A percentile compares a stretch with the other conserved stretches of the same genome.
Conservation (phyloP, 53 echinoderm and acorn worm species). For the Mesocentrotus franciscanus region DNA sequence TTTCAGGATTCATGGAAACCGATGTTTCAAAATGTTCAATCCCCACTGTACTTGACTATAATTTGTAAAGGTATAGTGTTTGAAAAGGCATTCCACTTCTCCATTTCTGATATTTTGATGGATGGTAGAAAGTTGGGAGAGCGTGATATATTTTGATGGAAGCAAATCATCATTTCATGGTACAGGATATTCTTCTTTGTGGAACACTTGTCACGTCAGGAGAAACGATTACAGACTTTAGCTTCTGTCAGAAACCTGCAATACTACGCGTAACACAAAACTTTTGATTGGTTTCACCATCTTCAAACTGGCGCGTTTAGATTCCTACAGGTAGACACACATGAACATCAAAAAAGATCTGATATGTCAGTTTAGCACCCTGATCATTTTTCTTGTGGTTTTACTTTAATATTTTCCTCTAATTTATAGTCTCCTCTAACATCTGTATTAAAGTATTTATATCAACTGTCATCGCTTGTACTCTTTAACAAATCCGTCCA, state of each 20-base stretch:
- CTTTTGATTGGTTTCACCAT: neutral
- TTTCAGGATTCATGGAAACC: neutral
- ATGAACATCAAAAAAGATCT: neutral
- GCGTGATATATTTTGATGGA: neutral
- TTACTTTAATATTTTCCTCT: neutral
- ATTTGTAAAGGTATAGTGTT: neutral
- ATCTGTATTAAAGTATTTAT: neutral
- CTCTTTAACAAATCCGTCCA: neutral
- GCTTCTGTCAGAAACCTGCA: neutral
- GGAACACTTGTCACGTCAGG: neutral
- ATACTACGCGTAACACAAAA: neutral
- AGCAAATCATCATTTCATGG: neutral
- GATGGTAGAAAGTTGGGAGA: neutral
- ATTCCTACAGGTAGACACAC: neutral
- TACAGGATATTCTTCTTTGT: neutral
- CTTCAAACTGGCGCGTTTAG: neutral
- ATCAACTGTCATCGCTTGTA: neutral
- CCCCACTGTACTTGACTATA: neutral
- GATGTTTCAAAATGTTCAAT: neutral
- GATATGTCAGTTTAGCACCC: neutral
- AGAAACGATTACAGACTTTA: neutral
- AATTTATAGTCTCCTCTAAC: neutral
- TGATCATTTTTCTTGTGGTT: neutral
- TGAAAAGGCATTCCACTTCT: neutral
- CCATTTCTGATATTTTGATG: neutral